Conservation (phyloP, 1,140 invertebrate species). For the Dreissena polymorpha region DNA sequence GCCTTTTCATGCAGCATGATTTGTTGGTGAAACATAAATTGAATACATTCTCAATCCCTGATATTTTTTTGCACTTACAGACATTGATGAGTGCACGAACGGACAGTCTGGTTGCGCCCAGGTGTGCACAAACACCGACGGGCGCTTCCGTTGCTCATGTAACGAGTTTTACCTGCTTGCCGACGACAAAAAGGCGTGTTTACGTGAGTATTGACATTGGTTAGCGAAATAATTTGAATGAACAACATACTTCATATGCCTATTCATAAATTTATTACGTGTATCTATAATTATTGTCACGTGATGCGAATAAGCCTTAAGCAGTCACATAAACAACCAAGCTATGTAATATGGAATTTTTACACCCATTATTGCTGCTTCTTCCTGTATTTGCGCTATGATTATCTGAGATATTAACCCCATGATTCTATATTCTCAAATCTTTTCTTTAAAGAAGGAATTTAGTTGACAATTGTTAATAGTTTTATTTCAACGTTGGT, state of each 20-base stretch:
- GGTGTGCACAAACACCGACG: conserved; percentile 62
- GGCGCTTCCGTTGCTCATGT: conserved; percentile 60
- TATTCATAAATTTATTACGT: background rate
- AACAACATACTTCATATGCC: background rate
- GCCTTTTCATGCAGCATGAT: too few relatives aligned
- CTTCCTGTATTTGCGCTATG: too few relatives aligned
- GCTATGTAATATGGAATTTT: too few relatives aligned
- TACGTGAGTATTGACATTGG: conserved; percentile 28
- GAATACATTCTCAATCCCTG: too few relatives aligned
- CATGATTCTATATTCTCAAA: too few relatives aligned
- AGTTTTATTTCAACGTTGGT: too few relatives aligned
- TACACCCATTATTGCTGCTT: too few relatives aligned
- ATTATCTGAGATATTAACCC: too few relatives aligned
- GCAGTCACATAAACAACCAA: too few relatives aligned
- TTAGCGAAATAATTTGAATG: background rate
- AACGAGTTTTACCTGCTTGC: conserved; percentile 53
- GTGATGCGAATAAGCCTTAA: background rate
- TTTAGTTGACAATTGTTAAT: too few relatives aligned
- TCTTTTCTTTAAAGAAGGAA: too few relatives aligned
- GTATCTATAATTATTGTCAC: background rate
- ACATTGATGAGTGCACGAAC: conserved; percentile 76
- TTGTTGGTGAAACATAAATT: background rate
- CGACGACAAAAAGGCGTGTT: conserved; percentile 14
- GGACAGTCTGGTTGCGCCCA: conserved; percentile 79
- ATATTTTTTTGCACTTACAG: conserved; percentile 54